Base-by-base conservation (phyloP, 2,797 vertebrate species). In the Sylvia borin region DNA sequence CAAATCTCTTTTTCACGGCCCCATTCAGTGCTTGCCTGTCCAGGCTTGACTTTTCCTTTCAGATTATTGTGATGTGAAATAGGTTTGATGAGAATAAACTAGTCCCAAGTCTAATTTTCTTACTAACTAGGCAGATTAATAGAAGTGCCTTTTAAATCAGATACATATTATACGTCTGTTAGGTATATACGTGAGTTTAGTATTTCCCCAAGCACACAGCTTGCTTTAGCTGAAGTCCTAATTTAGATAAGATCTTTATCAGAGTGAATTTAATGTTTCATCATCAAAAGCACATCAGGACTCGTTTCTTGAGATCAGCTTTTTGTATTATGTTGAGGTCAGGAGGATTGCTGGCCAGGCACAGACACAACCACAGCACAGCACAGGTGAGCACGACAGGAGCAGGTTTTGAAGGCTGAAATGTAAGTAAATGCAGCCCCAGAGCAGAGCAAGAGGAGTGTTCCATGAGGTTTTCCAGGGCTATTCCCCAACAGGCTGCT, bases 401-500 rank as follows among this genome's bases (percentile, higher is more conserved):
- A 38, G 4, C 13, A 10, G 22, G 27, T 9, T 11, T 89, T 57
- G 57, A 57, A 78, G 3, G 22, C 9, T 22, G 45, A 45, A 45
- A 45, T 45, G 45, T 45, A 21, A 7, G 26, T 27, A 60, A 60
- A 55, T 13, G 42, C 27, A 89, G 38, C 13, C 26, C 48, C 15
- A 29, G 14, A 74, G 48, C 45, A 40, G 16, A 80, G 48, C 13
- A 25, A 13, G 25, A 6, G 15, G 68, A 18, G 11, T 29, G 13
- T 12, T 19, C 1, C 0, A 0, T 16, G 47, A 45, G 10, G 26
- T 22, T 26, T 57, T 22, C 31, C 29, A 29, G 17, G 19, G 47
- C 20, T 76, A 7, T 81, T 75, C 27, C 18, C 20, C 29, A 67
- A 20, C 8, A 70, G 54, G 20, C 34, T 68, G 54, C 45, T 36